Percentiles rank a stretch among this genome's conserved stretches.
Evolutionary conservation across 2,888 invertebrate genomes (phyloP).

Genomic region (Drosophila pseudotalamancana): DNA sequence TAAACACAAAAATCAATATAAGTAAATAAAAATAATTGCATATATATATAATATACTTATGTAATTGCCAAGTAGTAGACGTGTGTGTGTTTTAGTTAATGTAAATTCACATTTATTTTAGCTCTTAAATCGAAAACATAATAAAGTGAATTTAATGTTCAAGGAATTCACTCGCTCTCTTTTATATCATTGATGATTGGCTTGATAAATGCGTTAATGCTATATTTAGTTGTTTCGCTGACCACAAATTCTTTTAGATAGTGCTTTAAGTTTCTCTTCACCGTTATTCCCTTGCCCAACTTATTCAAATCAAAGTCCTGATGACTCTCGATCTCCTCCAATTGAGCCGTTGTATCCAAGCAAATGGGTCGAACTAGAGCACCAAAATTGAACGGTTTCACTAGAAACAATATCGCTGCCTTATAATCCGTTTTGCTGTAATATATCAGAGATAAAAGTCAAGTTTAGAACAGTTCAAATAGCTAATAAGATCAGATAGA

Average conservation of each 20-base stretch:
- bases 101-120: constrained; percentile 67
- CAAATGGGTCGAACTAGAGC: constrained; percentile 49
- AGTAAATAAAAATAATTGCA: constrained; percentile 47
- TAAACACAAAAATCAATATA: constrained; percentile 8
- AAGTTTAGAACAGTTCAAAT: too few relatives aligned
- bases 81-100: constrained; percentile 61
- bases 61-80: constrained; percentile 61
- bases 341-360: constrained; percentile 12
- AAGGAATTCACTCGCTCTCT: constrained; percentile 16
- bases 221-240: not conserved
- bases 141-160: constrained; percentile 76
- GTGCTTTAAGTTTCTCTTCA: not conserved
- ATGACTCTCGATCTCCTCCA: too few relatives aligned
- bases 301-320: not conserved
- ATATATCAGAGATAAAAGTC: not conserved
- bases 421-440: not conserved
- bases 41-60: constrained; percentile 29
- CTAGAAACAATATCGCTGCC: constrained; percentile 45
- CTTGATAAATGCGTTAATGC: not conserved
- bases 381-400: constrained; percentile 52
- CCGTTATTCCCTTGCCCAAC: not conserved
- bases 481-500: too few relatives aligned
- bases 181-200: not conserved
- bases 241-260: constrained; percentile 7
- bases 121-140: constrained; percentile 37